Base-by-base conservation (phyloP, 1,140 invertebrate genomes). In the Archegozetes longisetosus region DNA sequence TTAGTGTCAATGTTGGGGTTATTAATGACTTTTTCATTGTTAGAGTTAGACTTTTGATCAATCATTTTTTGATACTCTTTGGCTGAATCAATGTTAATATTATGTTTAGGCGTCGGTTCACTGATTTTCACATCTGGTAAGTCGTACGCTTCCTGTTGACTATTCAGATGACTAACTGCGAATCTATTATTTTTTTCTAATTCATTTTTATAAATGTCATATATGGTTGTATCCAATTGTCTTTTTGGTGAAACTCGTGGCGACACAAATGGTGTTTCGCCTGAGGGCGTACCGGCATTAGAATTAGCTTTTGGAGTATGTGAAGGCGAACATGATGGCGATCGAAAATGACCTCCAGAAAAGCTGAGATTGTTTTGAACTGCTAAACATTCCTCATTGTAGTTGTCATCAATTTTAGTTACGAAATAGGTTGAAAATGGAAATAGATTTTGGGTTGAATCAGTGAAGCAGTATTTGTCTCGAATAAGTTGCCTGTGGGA, bases 351-450 rank as follows among this genome's bases (percentile, higher is more conserved):
- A n/a, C 57, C 57, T 20, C 57, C 57, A 40, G 47, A 6, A 46
- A 51, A 50, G 23, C 49, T 58, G 1, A 58, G 57, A 53, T 58
- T 58, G 25, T 49, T 58, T 24, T 58, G 46, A 9, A 58, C 28
- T 9, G 49, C 46, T 17, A 58, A 25, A 6, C 17, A 6, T 29
- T 58, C 57, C 22, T 50, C 48, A 27, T 51, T 40, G 40, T 58
- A 58, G n/a, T 51, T 47, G 27, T 58, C 57, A 25, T 50, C 48
- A 12, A 51, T n/a, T 40, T 58, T 58, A 1, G 57, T 50, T 9
- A 58, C 57, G n/a, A 58, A 49, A 46, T 58, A 58, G 2, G 57
- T 58, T 2, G 57, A 47, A 58, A 58, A 58, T 23, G 48, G 26
- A 22, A 58, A 58, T 29, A 58, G 24, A 40, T 58, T 20, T 27